Evolutionary conservation across 2,888 invertebrate species (phyloP).

Genomic region (Hemicrepidius hirtus): DNA sequence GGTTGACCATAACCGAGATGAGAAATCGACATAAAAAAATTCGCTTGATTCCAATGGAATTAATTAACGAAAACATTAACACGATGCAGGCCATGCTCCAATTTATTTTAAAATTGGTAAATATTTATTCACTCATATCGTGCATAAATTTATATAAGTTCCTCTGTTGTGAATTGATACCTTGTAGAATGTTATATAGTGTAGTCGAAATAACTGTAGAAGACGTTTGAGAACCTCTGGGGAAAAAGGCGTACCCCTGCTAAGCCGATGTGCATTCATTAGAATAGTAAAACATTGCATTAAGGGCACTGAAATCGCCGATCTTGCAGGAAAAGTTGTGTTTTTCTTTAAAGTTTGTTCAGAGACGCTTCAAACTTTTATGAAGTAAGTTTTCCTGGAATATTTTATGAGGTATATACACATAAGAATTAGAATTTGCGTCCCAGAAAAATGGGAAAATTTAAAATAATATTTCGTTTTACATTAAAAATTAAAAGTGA

Average conservation of each 20-base stretch:
- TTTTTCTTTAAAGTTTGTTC: constrained; percentile 67
- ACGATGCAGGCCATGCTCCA: no score
- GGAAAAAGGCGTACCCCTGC: constrained; percentile 54
- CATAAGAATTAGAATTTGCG: constrained; percentile 65
- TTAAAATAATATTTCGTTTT: no score
- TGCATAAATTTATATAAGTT: no score
- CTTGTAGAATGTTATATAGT: not conserved
- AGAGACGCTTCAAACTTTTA: constrained; percentile 66
- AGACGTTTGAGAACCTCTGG: constrained; percentile 46
- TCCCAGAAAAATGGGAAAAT: constrained; percentile 51
- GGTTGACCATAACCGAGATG: no score
- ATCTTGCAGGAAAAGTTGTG: constrained; percentile 66
- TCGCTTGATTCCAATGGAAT: no score
- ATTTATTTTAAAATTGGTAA: no score
- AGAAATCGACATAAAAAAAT: no score
- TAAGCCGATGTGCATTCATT: constrained; percentile 70
- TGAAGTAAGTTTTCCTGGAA: constrained; percentile 63
- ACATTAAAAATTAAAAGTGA: no score
- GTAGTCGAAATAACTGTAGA: not conserved
- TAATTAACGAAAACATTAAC: no score
- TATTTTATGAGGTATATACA: constrained; percentile 65
- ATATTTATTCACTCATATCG: no score
- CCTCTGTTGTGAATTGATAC: no score
- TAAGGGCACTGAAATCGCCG: constrained; percentile 65
- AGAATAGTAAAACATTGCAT: constrained; percentile 69